phyloP scores from a whole-genome alignment of 2,797 vertebrate species.

The Melopsittacus undulatus region DNA sequence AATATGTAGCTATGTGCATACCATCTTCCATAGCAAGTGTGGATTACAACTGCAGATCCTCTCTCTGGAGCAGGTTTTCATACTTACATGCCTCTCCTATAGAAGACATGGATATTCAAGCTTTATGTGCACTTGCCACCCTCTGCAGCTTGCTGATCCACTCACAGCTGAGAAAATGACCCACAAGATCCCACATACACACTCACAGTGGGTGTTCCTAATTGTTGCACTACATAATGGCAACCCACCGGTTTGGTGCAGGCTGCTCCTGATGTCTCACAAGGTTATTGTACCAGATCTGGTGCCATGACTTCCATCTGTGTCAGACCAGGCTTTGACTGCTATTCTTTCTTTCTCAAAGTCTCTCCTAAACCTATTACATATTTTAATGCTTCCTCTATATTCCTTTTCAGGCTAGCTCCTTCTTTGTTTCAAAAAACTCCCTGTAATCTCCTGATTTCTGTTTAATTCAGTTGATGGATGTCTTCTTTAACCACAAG shows the following conservation, averaged over 20 bases:
- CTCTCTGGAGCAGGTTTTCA: neutral
- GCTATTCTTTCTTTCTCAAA: neutral
- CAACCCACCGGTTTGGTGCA: neutral
- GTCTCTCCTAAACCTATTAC: neutral
- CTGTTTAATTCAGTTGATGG: neutral
- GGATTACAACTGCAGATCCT: neutral
- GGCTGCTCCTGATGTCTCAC: neutral
- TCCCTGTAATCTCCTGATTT: neutral
- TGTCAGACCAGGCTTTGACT: neutral
- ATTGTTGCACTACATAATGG: neutral
- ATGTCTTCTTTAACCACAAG: neutral
- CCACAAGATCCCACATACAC: neutral
- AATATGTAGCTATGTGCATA: neutral
- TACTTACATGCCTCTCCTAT: neutral
- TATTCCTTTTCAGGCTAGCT: neutral
- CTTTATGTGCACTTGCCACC: neutral
- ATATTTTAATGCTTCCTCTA: neutral
- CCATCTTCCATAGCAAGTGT: neutral
- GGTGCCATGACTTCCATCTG: neutral
- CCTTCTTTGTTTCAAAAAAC: neutral
- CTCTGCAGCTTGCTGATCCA: neutral
- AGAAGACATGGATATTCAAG: neutral
- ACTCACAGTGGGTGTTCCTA: neutral
- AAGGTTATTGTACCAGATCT: neutral
- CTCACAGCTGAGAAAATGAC: neutral